These are phyloP conservation scores for Cremastinae sp. DNA, from an alignment of 2,888 invertebrate species.

Conservation along the genomic window DNA sequence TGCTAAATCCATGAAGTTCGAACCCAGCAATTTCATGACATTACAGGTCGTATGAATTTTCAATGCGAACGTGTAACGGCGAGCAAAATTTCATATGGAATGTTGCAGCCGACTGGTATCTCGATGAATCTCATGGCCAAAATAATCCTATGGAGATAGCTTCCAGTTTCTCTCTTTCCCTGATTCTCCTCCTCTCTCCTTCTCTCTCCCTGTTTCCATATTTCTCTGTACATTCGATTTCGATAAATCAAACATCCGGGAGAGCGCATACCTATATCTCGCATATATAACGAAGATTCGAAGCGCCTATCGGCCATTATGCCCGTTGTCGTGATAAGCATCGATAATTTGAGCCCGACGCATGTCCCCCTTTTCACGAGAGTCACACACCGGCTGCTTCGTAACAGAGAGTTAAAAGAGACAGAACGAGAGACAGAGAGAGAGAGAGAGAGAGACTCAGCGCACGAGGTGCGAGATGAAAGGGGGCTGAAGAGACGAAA, in stretches of 20 bases:
- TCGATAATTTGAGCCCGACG: conserved; percentile 65
- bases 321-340: conserved; percentile 66
- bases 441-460: too few relatives aligned
- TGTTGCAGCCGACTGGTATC: too few relatives aligned
- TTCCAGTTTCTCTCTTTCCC: background rate
- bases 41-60: too few relatives aligned
- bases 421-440: conserved; percentile 11
- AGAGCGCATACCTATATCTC: background rate
- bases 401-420: conserved; percentile 9
- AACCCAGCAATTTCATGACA: too few relatives aligned
- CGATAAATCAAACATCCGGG: conserved; percentile 61
- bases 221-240: conserved; percentile 58
- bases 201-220: conserved; percentile 19
- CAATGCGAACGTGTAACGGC: too few relatives aligned
- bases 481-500: conserved; percentile 24
- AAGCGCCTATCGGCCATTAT: conserved; percentile 65
- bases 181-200: background rate
- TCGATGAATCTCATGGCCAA: too few relatives aligned
- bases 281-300: conserved; percentile 37
- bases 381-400: conserved; percentile 6
- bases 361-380: conserved; percentile 57
- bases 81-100: too few relatives aligned
- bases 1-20: too few relatives aligned
- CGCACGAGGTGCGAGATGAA: too few relatives aligned
- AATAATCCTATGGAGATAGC: too few relatives aligned